Conservation (phyloP, 2,113 vertebrate genomes). For the Ageneiosus marmoratus region DNA sequence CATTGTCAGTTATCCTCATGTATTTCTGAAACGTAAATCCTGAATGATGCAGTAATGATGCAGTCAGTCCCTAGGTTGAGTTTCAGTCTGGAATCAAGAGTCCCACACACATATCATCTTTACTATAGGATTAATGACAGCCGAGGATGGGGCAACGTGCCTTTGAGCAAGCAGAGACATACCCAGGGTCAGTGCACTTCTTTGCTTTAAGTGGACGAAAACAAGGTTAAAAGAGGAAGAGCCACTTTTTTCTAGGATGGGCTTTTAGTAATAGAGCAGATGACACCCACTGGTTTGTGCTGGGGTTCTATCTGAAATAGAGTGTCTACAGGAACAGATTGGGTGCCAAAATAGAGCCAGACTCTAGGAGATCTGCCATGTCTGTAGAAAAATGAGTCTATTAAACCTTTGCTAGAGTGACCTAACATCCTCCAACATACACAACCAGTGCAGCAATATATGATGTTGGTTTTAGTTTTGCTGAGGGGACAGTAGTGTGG, state of each 20-base stretch:
- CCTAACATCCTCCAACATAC: background rate
- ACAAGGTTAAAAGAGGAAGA: background rate
- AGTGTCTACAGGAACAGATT: conserved; percentile 31
- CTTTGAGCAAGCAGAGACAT: background rate
- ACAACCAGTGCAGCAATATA: background rate
- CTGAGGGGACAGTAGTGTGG: background rate
- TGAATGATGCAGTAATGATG: background rate
- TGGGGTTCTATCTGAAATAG: conserved; percentile 31
- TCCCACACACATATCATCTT: background rate
- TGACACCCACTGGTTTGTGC: background rate
- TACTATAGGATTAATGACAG: background rate
- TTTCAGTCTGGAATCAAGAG: conserved; percentile 7
- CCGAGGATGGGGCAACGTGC: background rate
- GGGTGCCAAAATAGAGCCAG: conserved; percentile 19
- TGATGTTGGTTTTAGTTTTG: background rate
- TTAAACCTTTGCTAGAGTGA: conserved; percentile 13
- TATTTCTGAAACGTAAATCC: background rate
- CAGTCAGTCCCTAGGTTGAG: background rate
- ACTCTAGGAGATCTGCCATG: conserved; percentile 12
- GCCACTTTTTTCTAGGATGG: background rate
- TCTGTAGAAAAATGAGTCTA: conserved; percentile 20
- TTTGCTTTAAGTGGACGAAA: conserved; percentile 3
- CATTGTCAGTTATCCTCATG: background rate
- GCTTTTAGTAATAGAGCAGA: conserved; percentile 13
- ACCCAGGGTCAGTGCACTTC: background rate